Evolutionary conservation across 2,797 vertebrate species (phyloP).

Genomic region (Anguilla marmorata): DNA sequence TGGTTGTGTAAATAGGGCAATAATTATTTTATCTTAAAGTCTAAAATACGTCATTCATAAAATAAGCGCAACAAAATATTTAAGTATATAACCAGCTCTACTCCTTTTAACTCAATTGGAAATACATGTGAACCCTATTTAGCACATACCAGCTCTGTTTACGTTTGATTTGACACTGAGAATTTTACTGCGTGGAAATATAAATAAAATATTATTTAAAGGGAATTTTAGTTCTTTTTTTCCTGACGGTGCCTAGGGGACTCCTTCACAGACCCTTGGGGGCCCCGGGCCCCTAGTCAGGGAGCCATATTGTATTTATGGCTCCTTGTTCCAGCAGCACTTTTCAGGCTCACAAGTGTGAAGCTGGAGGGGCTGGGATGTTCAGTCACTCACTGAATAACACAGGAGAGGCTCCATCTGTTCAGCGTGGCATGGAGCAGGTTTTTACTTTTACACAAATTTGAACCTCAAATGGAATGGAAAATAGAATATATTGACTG

Average conservation of each 20-base stretch:
- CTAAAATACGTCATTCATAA: background rate
- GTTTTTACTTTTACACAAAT: constrained; percentile 2
- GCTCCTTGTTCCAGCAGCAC: background rate
- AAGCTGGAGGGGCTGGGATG: background rate
- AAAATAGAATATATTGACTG: background rate
- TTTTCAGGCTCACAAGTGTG: background rate
- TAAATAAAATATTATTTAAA: background rate
- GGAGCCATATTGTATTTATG: background rate
- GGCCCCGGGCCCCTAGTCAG: background rate
- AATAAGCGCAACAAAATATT: background rate
- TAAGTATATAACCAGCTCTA: background rate
- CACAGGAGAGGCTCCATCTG: background rate
- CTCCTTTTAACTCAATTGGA: background rate
- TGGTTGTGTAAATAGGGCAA: background rate
- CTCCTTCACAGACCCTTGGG: background rate
- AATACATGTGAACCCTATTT: background rate
- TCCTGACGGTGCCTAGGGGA: background rate
- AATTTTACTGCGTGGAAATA: background rate
- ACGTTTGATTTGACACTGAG: background rate
- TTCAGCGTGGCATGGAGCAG: background rate
- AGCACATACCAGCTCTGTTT: background rate
- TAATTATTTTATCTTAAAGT: background rate
- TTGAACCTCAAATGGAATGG: constrained; percentile 9
- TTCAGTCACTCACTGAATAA: background rate
- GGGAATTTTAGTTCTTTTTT: background rate